These are phyloP conservation scores for Halictus ligatus DNA, from an alignment of 2,888 invertebrate species.

Conservation along the genomic window DNA sequence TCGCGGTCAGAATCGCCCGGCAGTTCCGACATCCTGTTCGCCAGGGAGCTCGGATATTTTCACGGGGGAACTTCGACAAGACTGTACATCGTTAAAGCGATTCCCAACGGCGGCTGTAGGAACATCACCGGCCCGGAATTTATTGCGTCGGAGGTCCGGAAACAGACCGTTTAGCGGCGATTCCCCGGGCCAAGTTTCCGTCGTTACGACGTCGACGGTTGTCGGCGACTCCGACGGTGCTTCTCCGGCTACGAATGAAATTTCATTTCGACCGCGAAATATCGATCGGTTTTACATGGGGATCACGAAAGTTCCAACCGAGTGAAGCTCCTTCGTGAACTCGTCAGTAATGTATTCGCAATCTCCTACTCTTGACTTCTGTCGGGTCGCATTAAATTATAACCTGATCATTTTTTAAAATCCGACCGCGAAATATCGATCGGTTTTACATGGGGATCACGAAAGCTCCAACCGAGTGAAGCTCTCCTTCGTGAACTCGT, in stretches of 20 bases:
- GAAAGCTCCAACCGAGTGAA: neutral
- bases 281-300: slow-evolving; percentile 4
- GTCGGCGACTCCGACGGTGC: slow-evolving; percentile 6
- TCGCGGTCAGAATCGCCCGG: neutral
- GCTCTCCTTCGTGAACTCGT: neutral
- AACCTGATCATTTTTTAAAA: no score
- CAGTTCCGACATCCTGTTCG: neutral
- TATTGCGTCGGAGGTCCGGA: slow-evolving; percentile 28
- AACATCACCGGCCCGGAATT: slow-evolving; percentile 41
- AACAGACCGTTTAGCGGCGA: slow-evolving; percentile 54
- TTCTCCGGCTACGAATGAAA: slow-evolving; percentile 13
- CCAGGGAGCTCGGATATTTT: slow-evolving; percentile 6
- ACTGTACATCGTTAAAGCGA: slow-evolving; percentile 41
- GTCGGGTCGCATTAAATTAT: no score
- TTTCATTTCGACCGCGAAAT: slow-evolving; percentile 34
- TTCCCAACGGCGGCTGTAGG: slow-evolving; percentile 25
- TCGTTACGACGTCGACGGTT: slow-evolving; percentile 34
- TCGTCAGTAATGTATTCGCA: neutral
- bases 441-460: neutral
- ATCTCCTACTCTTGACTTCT: neutral
- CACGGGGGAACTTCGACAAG: slow-evolving; percentile 21
- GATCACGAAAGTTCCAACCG: neutral
- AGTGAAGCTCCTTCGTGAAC: neutral
- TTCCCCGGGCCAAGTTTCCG: slow-evolving; percentile 47
- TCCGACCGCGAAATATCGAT: slow-evolving; percentile 26